Evolutionary conservation across 2,888 invertebrate genomes (phyloP), one percentile per base, ranked within the genome.

Genomic region (Myathropa florea): DNA sequence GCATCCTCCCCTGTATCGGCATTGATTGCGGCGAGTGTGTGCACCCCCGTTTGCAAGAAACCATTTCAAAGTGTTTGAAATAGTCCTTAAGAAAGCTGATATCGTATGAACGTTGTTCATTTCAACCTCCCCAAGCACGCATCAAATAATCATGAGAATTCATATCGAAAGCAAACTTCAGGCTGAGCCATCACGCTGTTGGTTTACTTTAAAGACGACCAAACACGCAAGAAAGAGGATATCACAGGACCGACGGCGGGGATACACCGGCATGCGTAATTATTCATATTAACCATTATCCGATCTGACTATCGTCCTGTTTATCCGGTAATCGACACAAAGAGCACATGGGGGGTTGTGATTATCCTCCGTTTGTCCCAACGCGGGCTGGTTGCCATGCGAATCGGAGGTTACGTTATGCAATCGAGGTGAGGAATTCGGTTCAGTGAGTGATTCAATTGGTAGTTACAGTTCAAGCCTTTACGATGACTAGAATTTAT

Each of bases 231-330:
- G 18, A 18, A 7, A 18, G 12, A 57, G 14, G 57, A 57, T 57
- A 14, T 12, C 57, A 46, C 46, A 18, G 46, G 18, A 46, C 57
- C 57, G 57, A 24, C 33, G 24, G 57, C 33, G 24, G 57, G 57
- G 57, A 24, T 14, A 26, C 24, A 46, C 39, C 28, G 28, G 21
- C 39, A 39, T 67, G 21, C 59, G 70, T 70, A 78, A 71, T 79
- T 79, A 71, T 79, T 79, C 71, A 71, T 71, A 65, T 71, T 64
- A 46, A 30, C 28, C n/a, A 78, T 65, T 65, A 72, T 79, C 59
- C 71, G 71, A 79, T 79, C 71, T 60, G n/a, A 68, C 77, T 77
- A 77, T 68, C 77, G 55, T 6, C 53, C 24, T 39, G 23, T 60
- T 67, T 46, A 77, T 53, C 68, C 23, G 39, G 28, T 18, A 46